Evolutionary conservation across 2,113 vertebrate species (phyloP), one percentile per base, ranked within the genome.

Genomic region (Campylomormyrus tamandua): DNA sequence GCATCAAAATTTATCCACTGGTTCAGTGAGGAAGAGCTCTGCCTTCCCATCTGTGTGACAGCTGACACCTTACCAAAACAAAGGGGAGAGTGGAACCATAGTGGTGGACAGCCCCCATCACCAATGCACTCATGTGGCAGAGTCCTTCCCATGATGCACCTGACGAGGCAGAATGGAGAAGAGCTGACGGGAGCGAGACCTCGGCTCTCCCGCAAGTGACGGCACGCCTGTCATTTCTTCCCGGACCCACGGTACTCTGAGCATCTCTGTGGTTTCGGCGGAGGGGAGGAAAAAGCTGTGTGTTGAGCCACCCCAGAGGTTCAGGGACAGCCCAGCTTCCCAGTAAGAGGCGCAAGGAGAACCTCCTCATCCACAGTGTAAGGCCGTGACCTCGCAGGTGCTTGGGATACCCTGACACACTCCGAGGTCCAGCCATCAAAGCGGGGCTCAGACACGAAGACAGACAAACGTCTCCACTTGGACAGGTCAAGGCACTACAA

Each of bases 161-260:
- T 88, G 91, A 91, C 77, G 8, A 84, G 39, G 83, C 83, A 91
- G 90, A 91, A 90, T 50, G 90, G 53, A 87, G 39, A 24, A 88
- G 45, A 46, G 90, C 74, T 42, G 52, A 77, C 39, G 42, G 83
- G 83, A 42, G 83, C 42, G 45, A 48, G 83, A 48, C 48, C 83
- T 84, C 8, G 80, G 89, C 77, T 88, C 83, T 83, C 84, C 84
- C 89, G 56, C 89, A 90, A 89, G 90, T 90, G 91, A 91, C 58
- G 87, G 83, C 49, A 62, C 85, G 9, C 35, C 87, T 74, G 88
- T 89, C 88, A 89, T 45, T 46, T 3, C 52, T 39, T 39, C 27
- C 52, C 3, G 21, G 19, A 27, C 46, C 84, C 80, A 89, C 27
- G 17, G n/a, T 46, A 74, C 84, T 74, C 58, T 3, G 53, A 9